Evolutionary conservation across 2,113 vertebrate species (phyloP).

Genomic region (Catagonus wagneri): DNA sequence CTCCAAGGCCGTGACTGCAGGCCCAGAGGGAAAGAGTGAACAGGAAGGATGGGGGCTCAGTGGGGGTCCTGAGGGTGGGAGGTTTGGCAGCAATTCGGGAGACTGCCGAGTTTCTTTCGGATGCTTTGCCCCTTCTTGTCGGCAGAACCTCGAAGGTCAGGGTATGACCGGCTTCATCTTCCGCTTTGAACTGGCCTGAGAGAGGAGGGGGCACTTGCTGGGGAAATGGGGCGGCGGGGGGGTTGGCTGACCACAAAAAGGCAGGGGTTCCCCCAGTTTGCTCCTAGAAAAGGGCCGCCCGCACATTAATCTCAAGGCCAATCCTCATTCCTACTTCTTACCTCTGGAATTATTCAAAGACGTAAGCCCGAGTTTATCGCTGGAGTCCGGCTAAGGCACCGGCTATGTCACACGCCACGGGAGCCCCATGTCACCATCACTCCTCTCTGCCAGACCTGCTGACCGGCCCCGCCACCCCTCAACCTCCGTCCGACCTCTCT

Average conservation of each 20-base stretch:
- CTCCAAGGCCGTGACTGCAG: neutral
- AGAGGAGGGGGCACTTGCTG: neutral
- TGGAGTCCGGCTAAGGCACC: neutral
- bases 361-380: neutral
- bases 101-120: rapidly evolving
- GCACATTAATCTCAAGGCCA: rapidly evolving
- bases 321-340: too few relatives aligned
- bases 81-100: neutral
- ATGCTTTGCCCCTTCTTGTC: neutral
- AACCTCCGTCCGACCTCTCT: neutral
- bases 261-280: rapidly evolving
- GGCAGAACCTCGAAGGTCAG: neutral
- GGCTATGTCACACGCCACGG: rapidly evolving
- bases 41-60: neutral
- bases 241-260: neutral
- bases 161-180: neutral
- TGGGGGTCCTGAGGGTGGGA: neutral
- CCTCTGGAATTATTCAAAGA: neutral
- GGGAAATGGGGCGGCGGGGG: neutral
- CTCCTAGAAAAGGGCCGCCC: neutral
- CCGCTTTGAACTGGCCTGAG: neutral
- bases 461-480: neutral
- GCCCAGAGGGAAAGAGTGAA: rapidly evolving
- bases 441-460: neutral
- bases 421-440: rapidly evolving